A percentile compares a stretch with the other conserved stretches of the same genome.
phyloP scores from a whole-genome alignment of 2,113 vertebrate species.

The Chlorodrepanis virens region DNA sequence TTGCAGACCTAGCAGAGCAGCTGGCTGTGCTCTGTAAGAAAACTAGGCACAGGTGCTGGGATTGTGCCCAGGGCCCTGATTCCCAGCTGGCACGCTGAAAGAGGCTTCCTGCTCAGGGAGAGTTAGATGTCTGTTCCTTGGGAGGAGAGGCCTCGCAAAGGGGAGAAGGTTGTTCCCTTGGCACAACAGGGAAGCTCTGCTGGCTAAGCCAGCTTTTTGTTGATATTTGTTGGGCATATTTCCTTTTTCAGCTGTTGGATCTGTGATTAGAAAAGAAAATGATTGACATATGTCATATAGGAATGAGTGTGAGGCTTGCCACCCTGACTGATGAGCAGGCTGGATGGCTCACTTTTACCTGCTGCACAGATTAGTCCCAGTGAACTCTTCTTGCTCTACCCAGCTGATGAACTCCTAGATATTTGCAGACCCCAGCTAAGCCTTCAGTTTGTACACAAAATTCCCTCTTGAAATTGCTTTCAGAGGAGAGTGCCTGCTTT shows the following conservation, averaged over 20 bases:
- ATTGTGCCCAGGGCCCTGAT: conserved; percentile 36
- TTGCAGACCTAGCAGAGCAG: conserved; percentile 39
- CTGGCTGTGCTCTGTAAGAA: conserved; percentile 30
- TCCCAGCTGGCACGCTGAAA: conserved; percentile 50
- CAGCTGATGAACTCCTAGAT: neutral
- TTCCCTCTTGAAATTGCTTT: neutral
- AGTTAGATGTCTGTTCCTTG: conserved; percentile 30
- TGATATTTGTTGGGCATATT: neutral
- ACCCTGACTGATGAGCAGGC: neutral
- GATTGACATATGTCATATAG: neutral
- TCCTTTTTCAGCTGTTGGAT: neutral
- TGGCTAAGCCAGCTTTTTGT: neutral
- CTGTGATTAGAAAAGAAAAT: neutral
- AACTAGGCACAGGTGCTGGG: conserved; percentile 66
- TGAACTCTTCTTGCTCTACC: fast-evolving
- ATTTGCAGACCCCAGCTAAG: neutral
- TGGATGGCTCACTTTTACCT: neutral
- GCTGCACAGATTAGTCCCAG: neutral
- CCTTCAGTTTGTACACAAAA: neutral
- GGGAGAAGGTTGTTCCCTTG: conserved; percentile 45
- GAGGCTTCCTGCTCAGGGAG: neutral
- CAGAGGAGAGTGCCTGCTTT: neutral
- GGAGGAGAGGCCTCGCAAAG: conserved; percentile 49
- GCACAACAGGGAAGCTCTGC: neutral
- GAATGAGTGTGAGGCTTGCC: neutral